Evolutionary conservation across 2,113 vertebrate species (phyloP).

Genomic region (Echinops telfairi): DNA sequence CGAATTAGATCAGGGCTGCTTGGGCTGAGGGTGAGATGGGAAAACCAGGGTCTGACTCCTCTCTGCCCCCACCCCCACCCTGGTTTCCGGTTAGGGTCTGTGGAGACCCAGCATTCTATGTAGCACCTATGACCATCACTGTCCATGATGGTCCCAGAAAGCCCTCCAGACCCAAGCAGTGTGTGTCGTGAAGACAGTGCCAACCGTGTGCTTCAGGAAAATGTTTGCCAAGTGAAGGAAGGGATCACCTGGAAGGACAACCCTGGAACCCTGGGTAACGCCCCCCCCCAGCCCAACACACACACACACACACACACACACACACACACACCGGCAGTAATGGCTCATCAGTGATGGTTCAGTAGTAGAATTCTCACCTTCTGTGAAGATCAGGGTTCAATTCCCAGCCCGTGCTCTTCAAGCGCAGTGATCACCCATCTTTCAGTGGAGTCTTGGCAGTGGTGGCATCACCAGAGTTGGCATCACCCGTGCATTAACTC

Average conservation of each 20-base stretch:
- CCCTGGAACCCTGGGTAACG: no score
- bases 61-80: no score
- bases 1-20: slow-evolving; percentile 37
- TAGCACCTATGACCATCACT: background rate
- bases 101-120: background rate
- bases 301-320: no score
- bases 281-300: no score
- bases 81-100: background rate
- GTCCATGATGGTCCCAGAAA: background rate
- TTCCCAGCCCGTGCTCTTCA: background rate
- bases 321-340: no score
- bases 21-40: background rate
- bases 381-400: background rate
- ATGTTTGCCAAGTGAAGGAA: background rate
- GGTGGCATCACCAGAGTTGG: no score
- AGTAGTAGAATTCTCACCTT: background rate
- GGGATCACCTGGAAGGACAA: background rate
- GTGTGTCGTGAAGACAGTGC: background rate
- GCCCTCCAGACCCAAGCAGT: background rate
- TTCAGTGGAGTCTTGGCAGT: background rate
- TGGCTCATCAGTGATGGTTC: background rate
- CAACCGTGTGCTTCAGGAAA: background rate
- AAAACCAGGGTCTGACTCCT: background rate
- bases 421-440: background rate
- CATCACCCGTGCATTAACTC: no score